Conservation (phyloP, 2,113 vertebrate species). For the Todiramphus saurophagus region DNA sequence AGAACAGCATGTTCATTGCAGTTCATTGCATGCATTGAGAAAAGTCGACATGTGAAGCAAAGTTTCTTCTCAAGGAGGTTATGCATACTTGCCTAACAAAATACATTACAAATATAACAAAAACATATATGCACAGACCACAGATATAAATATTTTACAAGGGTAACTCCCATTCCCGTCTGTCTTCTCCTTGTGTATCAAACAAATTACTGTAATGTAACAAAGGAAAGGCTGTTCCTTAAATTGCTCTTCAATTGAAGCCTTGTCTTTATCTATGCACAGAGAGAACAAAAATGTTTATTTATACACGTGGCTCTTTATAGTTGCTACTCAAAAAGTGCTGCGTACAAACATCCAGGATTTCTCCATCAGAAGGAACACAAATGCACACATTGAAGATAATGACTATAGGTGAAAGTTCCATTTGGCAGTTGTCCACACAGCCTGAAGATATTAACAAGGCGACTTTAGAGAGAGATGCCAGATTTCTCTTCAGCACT, state of each 20-base stretch:
- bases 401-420: constrained; percentile 56
- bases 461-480: constrained; percentile 20
- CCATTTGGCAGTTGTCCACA: constrained; percentile 57
- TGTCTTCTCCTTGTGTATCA: constrained; percentile 36
- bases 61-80: constrained; percentile 17
- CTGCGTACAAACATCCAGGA: constrained; percentile 4
- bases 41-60: not conserved
- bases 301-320: constrained; percentile 54
- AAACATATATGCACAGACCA: constrained; percentile 20
- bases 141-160: constrained; percentile 47
- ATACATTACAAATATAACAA: constrained; percentile 44
- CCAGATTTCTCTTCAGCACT: constrained; percentile 32
- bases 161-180: constrained; percentile 16
- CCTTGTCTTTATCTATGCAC: constrained; percentile 15
- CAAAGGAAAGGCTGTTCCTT: constrained; percentile 43
- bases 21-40: not conserved
- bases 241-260: not conserved
- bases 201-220: constrained; percentile 34
- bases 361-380: constrained; percentile 33
- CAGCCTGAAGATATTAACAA: constrained; percentile 63
- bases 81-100: constrained; percentile 53
- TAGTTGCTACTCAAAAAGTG: constrained; percentile 23
- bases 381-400: not conserved
- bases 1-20: not conserved
- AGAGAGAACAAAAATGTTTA: constrained; percentile 50